Evolutionary conservation across 2,113 vertebrate genomes (phyloP).

Genomic region (Carassius carassius): DNA sequence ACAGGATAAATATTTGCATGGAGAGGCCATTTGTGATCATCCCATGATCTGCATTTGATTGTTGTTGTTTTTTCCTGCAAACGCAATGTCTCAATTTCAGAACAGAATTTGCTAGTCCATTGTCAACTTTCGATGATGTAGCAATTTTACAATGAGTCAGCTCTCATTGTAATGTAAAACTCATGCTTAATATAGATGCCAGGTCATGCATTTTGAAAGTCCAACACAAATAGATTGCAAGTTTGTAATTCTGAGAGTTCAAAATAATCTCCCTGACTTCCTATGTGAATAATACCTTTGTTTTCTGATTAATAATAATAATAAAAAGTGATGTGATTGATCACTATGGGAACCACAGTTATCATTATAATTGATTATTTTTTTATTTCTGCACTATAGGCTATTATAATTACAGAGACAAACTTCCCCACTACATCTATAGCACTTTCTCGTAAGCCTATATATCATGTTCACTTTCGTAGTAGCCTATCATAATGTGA

Average conservation of each 20-base stretch:
- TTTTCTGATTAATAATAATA: too few relatives aligned
- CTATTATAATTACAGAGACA: not conserved
- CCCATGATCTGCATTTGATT: not conserved
- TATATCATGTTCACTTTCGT: not conserved
- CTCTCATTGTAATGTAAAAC: slow-evolving; percentile 13
- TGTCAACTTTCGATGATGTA: slow-evolving; percentile 31
- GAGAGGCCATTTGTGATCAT: too few relatives aligned
- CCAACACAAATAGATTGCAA: not conserved
- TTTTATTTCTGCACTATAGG: not conserved
- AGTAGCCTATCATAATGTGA: not conserved
- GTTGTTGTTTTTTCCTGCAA: slow-evolving; percentile 21
- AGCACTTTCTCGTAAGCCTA: not conserved
- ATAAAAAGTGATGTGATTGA: not conserved
- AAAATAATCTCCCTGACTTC: not conserved
- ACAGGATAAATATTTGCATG: too few relatives aligned
- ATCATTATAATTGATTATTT: not conserved
- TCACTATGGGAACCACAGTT: not conserved
- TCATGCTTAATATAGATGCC: slow-evolving; percentile 31
- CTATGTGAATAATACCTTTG: not conserved
- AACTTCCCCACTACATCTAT: not conserved
- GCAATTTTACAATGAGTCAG: slow-evolving; percentile 24
- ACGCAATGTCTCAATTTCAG: slow-evolving; percentile 27
- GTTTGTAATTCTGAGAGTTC: not conserved
- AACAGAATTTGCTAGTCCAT: not conserved
- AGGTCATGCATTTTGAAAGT: slow-evolving; percentile 30